Evolutionary conservation across 2,888 invertebrate genomes (phyloP).

Genomic region (Scaptomyza parva): DNA sequence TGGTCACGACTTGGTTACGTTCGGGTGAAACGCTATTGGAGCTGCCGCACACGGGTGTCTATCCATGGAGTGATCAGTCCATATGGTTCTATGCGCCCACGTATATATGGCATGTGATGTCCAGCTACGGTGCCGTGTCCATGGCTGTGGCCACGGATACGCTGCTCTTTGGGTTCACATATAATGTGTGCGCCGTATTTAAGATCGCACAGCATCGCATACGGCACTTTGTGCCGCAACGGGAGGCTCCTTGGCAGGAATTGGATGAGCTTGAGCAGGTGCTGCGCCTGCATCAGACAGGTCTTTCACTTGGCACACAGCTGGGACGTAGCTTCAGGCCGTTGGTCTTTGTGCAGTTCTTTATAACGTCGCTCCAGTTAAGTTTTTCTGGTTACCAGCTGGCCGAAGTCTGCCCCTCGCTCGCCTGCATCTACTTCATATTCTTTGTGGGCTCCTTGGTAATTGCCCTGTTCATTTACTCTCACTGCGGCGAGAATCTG

Average conservation of each 20-base stretch:
- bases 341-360: constrained; percentile 57
- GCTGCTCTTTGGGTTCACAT: constrained; percentile 55
- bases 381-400: constrained; percentile 59
- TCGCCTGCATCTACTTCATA: constrained; percentile 42
- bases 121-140: constrained; percentile 48
- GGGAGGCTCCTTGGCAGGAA: constrained; percentile 23
- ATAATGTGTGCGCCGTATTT: constrained; percentile 60
- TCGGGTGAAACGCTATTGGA: constrained; percentile 33
- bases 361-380: constrained; percentile 50
- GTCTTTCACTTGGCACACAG: constrained; percentile 41
- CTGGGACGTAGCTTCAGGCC: constrained; percentile 39
- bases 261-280: constrained; percentile 38
- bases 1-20: constrained; percentile 29
- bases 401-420: constrained; percentile 55
- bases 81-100: constrained; percentile 46
- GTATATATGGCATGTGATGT: constrained; percentile 52
- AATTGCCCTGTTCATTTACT: constrained; percentile 60
- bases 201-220: constrained; percentile 63
- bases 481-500: constrained; percentile 62
- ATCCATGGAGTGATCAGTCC: constrained; percentile 45
- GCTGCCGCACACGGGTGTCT: constrained; percentile 46
- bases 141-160: constrained; percentile 62
- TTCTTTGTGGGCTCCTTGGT: constrained; percentile 50
- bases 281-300: constrained; percentile 53
- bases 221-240: constrained; percentile 28